Conservation (phyloP, 2,797 vertebrate genomes). For the Sebastiscus tertius region DNA sequence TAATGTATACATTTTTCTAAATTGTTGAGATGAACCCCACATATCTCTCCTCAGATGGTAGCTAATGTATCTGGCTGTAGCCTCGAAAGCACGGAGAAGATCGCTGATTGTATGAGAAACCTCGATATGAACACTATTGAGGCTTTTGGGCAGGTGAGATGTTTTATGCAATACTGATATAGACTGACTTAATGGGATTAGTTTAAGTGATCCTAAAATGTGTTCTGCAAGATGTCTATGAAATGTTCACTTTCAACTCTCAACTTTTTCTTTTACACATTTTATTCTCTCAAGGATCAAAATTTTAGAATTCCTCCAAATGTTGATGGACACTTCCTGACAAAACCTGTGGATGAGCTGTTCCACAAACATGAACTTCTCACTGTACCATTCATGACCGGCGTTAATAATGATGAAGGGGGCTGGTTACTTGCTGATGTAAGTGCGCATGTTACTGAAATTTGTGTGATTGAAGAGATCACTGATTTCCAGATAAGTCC, state of each 20-base stretch:
- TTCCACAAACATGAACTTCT: slow-evolving; percentile 61
- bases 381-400: slow-evolving; percentile 11
- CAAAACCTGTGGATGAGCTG: slow-evolving; percentile 60
- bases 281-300: slow-evolving; percentile 40
- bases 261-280: not conserved
- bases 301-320: not conserved
- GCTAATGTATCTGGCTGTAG: slow-evolving; percentile 77
- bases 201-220: no score
- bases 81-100: slow-evolving; percentile 68
- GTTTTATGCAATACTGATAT: not conserved
- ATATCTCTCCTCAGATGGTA: slow-evolving; percentile 49
- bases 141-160: slow-evolving; percentile 49
- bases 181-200: not conserved
- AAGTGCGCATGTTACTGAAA: no score
- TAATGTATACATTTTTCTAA: not conserved
- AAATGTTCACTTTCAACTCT: not conserved
- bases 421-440: rapidly evolving
- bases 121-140: slow-evolving; percentile 55
- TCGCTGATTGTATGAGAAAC: slow-evolving; percentile 74
- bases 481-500: not conserved
- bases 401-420: no score
- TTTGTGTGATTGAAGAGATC: no score
- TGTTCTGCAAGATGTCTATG: not conserved
- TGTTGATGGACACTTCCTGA: slow-evolving; percentile 57
- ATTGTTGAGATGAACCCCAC: not conserved